Evolutionary conservation across 2,113 vertebrate genomes (phyloP).

Genomic region (Calidris pugnax): DNA sequence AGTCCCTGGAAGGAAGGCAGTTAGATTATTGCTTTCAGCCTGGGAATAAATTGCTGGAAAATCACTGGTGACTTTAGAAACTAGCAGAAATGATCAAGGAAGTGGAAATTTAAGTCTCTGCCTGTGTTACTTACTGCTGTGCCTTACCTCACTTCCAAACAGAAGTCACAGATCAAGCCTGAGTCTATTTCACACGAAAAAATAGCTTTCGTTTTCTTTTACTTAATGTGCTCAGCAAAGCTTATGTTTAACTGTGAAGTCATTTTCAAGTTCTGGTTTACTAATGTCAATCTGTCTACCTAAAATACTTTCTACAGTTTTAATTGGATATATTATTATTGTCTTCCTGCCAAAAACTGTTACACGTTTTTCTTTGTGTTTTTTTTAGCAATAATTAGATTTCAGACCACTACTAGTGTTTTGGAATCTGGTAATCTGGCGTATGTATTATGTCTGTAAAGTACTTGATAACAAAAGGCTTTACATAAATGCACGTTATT

Average conservation of each 20-base stretch:
- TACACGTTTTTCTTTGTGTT: not conserved
- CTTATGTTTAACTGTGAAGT: not conserved
- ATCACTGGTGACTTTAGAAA: not conserved
- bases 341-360: not conserved
- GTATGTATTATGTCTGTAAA: not conserved
- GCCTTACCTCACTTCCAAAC: not conserved
- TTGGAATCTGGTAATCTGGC: not conserved
- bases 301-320: not conserved
- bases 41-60: not conserved
- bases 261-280: not conserved
- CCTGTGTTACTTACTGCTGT: not conserved
- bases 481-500: not conserved
- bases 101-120: not conserved
- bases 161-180: not conserved
- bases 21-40: not conserved
- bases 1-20: not conserved
- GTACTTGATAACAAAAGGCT: not conserved
- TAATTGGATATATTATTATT: conserved; percentile 14
- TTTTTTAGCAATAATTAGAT: not conserved
- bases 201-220: not conserved
- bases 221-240: not conserved
- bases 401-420: not conserved
- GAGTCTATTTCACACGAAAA: not conserved
- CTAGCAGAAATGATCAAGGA: not conserved
- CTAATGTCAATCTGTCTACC: not conserved